Conservation (phyloP, 2,888 invertebrate species). For the Agonopterix alstromeriana region DNA sequence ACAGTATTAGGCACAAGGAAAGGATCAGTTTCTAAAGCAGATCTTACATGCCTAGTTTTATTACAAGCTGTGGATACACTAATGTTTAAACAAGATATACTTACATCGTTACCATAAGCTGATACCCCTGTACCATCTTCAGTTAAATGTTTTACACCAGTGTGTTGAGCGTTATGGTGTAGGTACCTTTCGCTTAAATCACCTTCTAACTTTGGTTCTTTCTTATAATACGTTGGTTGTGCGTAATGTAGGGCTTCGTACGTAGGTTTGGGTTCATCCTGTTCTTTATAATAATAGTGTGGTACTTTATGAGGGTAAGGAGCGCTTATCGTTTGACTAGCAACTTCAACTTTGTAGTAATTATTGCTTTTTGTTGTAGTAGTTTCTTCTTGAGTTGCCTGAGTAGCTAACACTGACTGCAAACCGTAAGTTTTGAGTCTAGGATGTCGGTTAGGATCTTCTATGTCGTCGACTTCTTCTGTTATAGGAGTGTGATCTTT, state of each 20-base stretch:
- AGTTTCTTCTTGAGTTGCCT: conserved; percentile 24
- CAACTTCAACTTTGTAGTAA: conserved; percentile 50
- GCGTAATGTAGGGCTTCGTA: conserved; percentile 32
- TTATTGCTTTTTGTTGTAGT: conserved; percentile 40
- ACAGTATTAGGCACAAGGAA: conserved; percentile 21
- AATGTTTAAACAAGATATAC: conserved; percentile 24
- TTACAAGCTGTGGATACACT: conserved; percentile 8
- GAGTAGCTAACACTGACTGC: conserved; percentile 22
- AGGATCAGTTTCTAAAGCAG: conserved; percentile 38
- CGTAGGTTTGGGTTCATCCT: conserved; percentile 23
- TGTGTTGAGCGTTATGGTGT: conserved; percentile 39
- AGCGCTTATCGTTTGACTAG: conserved; percentile 34
- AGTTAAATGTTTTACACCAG: conserved; percentile 53
- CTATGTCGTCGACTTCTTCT: conserved; percentile 60
- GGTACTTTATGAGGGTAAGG: conserved; percentile 23
- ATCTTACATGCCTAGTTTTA: conserved; percentile 24
- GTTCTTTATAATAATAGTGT: conserved; percentile 18
- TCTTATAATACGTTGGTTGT: background rate
- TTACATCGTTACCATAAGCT: conserved; percentile 61
- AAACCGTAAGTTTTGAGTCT: conserved; percentile 22
- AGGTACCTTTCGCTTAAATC: conserved; percentile 42
- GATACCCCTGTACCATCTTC: conserved; percentile 57
- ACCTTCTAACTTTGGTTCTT: conserved; percentile 11
- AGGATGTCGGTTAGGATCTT: conserved; percentile 39
- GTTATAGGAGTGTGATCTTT: conserved; percentile 63